A percentile compares a stretch with the other conserved stretches of the same genome.
Conservation (phyloP, 2,888 invertebrate genomes). For the Epirrhoe tristata region DNA sequence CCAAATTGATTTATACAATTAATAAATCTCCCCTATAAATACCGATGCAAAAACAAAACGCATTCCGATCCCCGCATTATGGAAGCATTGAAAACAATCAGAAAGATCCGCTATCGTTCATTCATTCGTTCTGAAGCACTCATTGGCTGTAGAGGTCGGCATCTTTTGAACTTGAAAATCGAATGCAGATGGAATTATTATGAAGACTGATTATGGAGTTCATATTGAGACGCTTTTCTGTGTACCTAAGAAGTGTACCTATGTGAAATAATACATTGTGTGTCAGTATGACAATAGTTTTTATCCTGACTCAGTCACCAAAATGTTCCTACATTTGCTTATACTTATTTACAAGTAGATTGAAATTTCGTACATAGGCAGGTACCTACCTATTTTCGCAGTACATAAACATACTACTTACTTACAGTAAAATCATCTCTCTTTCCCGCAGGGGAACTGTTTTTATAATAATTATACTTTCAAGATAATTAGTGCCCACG, state of each 20-base stretch:
- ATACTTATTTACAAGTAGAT: too few relatives aligned
- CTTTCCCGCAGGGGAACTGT: neutral
- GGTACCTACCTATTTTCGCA: too few relatives aligned
- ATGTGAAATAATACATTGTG: constrained; percentile 6
- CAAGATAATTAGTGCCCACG: neutral
- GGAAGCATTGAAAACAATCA: constrained; percentile 62
- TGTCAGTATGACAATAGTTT: neutral
- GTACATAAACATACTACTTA: too few relatives aligned
- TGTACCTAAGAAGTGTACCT: constrained; percentile 9
- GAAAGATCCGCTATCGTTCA: constrained; percentile 80
- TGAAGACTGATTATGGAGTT: constrained; percentile 53
- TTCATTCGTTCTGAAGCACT: constrained; percentile 67
- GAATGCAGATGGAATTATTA: constrained; percentile 46
- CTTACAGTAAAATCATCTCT: too few relatives aligned
- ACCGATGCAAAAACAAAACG: constrained; percentile 46
- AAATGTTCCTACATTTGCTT: too few relatives aligned
- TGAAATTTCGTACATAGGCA: too few relatives aligned
- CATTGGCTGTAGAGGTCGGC: constrained; percentile 77
- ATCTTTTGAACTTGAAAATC: constrained; percentile 63
- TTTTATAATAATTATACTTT: neutral
- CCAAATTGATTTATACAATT: constrained; percentile 16
- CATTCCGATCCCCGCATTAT: constrained; percentile 73
- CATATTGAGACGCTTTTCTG: constrained; percentile 46
- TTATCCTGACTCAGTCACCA: neutral
- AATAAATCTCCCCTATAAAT: constrained; percentile 19